Evolutionary conservation across 1,140 invertebrate species (phyloP), one percentile per base, ranked within the genome.

Genomic region (Hormaphis cornu): DNA sequence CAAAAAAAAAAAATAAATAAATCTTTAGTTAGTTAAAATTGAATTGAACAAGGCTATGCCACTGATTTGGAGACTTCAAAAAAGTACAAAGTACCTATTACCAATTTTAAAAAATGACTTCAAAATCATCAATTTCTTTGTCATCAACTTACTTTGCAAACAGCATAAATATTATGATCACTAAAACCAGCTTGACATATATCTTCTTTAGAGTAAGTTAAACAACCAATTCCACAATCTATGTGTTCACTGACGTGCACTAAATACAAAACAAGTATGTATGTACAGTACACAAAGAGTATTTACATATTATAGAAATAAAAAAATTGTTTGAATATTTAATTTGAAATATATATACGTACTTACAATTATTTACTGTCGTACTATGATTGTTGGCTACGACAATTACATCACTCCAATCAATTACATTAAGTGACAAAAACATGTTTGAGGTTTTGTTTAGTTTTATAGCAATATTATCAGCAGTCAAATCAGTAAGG

Each of bases 341-440:
- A 5, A 30, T 24, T 3, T 2, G 12, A 1, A 20, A 7, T 24
- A 10, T 50, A 9, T 24, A 14, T 14, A 50, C 9, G 10, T 30
- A 42, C 26, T 46, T 63, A 46, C 58, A 10, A 30, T 61, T 42
- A 12, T 44, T 46, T 46, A 12, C 35, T 7, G 28, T 20, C 12
- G 10, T 35, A 50, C 18, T 35, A 22, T 48, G n/a, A 5, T 46
- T 14, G 50, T 66, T 66, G 14, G 18, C 12, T 0, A 50, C 61
- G 1, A 66, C n/a, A 35, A 66, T 48, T 5, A 50, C 28, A 50
- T 66, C 61, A 48, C 61, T 66, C 61, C 44, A 66, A 6, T 66
- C 61, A 22, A 66, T 66, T n/a, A 66, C 28, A 50, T 66, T 66
- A 7, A 66, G 9, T 22, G 61, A 50, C 1, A 22, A 22, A 22